Conservation (phyloP, 2,113 vertebrate genomes). For the Chauna torquata region DNA sequence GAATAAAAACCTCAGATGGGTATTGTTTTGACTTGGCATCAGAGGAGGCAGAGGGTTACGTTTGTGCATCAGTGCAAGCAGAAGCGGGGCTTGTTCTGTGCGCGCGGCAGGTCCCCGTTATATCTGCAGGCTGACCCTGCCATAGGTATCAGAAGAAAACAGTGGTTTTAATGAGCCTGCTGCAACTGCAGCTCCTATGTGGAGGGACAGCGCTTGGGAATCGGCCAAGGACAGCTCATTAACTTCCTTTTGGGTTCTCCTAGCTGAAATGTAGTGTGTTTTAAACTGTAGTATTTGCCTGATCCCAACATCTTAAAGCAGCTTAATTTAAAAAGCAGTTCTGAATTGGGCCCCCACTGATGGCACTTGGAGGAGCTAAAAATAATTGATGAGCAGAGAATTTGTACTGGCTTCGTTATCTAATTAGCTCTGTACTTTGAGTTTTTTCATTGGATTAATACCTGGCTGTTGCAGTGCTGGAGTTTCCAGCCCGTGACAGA, state of each 20-base stretch:
- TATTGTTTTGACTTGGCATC: not conserved
- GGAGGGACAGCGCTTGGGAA: not conserved
- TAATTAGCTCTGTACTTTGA: not conserved
- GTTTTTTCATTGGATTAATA: too few species aligned
- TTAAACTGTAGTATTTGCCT: fast-evolving
- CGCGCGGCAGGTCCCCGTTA: fast-evolving
- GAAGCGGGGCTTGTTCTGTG: not conserved
- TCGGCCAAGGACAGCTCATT: not conserved
- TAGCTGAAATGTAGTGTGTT: not conserved
- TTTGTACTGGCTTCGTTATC: not conserved
- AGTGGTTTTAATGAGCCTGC: not conserved
- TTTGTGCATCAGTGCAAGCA: fast-evolving
- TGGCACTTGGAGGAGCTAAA: not conserved
- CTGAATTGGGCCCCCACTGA: not conserved
- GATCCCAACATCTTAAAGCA: not conserved
- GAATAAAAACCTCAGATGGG: not conserved
- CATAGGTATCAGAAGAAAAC: not conserved
- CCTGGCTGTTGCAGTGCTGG: too few species aligned
- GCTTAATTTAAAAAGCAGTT: not conserved
- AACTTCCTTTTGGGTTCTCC: not conserved
- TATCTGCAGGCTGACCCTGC: not conserved
- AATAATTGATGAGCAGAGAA: not conserved
- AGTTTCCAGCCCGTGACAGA: too few species aligned
- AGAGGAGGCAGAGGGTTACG: not conserved
- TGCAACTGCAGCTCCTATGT: not conserved